A percentile compares a stretch with the other conserved stretches of the same genome.
Evolutionary conservation across 1,140 invertebrate genomes (phyloP).

Genomic region (Euwallacea fornicatus): DNA sequence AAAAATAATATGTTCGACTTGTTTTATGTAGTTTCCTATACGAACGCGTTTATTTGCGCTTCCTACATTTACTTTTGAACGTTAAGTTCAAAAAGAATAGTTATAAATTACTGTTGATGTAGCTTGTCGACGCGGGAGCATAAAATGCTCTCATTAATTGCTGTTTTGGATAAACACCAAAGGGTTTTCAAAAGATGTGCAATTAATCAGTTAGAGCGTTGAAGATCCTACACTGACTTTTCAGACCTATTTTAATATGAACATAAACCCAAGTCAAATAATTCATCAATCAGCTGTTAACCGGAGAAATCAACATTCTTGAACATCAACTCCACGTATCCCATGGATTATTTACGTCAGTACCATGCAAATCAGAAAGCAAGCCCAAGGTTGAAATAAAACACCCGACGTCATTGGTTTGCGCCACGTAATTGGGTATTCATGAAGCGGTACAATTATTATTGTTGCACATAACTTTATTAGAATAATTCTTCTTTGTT

Average conservation of each 20-base stretch:
- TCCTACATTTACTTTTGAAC: slow-evolving; percentile 8
- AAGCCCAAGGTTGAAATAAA: neutral
- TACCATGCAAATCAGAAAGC: neutral
- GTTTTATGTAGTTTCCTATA: slow-evolving; percentile 8
- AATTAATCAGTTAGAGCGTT: neutral
- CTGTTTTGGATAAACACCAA: neutral
- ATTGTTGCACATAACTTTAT: too few species aligned
- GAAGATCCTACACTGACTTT: neutral
- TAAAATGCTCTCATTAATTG: neutral
- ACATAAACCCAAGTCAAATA: neutral
- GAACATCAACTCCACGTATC: neutral
- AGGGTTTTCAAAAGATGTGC: neutral
- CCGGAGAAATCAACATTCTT: neutral
- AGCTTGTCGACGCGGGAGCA: neutral
- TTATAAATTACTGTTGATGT: slow-evolving; percentile 11
- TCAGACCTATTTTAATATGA: too few species aligned
- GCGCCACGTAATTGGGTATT: neutral
- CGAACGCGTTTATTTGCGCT: neutral
- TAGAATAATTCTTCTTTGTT: too few species aligned
- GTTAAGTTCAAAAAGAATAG: slow-evolving; percentile 3
- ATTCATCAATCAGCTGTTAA: neutral
- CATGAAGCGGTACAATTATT: neutral
- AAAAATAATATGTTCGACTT: neutral
- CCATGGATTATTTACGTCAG: slow-evolving; percentile 1
- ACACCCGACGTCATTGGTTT: neutral